Percentiles rank a stretch among this genome's conserved stretches.
Evolutionary conservation across 1,140 invertebrate species (phyloP).

Genomic region (Hypsibius dujardini): DNA sequence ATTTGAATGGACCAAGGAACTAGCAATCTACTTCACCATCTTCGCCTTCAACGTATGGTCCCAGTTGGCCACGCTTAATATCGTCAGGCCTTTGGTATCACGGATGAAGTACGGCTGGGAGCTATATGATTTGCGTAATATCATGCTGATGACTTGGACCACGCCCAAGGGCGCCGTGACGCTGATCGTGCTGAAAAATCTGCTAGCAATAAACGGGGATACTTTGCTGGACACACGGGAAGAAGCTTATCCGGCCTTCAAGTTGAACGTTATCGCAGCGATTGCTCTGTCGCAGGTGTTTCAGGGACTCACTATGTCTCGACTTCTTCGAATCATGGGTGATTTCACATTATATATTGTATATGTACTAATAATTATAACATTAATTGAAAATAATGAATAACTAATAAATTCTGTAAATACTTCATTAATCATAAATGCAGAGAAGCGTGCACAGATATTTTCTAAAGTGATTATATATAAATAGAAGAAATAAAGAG

Average conservation of each 20-base stretch:
- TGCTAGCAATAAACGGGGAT: neutral
- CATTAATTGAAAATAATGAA: no score
- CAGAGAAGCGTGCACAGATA: no score
- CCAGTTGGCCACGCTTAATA: neutral
- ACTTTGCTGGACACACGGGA: neutral
- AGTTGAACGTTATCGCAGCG: neutral
- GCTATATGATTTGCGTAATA: neutral
- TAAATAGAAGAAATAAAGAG: no score
- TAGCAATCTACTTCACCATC: neutral
- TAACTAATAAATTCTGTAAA: no score
- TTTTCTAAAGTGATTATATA: no score
- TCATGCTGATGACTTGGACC: slow-evolving; percentile 6
- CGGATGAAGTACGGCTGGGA: neutral
- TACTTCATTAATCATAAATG: no score
- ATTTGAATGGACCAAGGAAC: neutral
- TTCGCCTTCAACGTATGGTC: slow-evolving; percentile 7
- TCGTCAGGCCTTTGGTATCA: neutral
- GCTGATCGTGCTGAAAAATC: neutral
- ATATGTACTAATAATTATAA: no score
- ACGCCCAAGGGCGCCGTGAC: slow-evolving; percentile 8
- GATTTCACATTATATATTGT: no score
- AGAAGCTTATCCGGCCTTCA: neutral
- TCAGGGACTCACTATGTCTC: slow-evolving; percentile 2
- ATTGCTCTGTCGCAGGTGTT: slow-evolving; percentile 5
- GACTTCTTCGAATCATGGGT: neutral